Percentiles rank a stretch among this genome's conserved stretches.
These are phyloP conservation scores for Leucophenga maculata DNA, from an alignment of 2,888 invertebrate species.

Conservation along the genomic window DNA sequence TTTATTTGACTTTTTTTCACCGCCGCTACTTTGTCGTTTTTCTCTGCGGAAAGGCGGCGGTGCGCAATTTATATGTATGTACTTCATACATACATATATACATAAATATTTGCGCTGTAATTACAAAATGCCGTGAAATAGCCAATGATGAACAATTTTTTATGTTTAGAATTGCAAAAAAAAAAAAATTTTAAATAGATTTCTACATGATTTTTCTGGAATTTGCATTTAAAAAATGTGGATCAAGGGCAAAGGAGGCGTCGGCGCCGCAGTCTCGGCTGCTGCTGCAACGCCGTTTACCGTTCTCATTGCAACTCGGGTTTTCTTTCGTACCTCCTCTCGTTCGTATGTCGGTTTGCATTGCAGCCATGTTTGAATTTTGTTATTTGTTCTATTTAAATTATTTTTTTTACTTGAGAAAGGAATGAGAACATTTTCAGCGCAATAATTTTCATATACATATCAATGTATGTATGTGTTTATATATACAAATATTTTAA, in stretches of 20 bases:
- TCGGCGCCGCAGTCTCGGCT: slow-evolving; percentile 20
- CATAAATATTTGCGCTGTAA: background rate
- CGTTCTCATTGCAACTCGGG: slow-evolving; percentile 19
- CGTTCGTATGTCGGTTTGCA: slow-evolving; percentile 6
- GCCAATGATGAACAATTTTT: slow-evolving; percentile 23
- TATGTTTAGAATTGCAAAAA: slow-evolving; percentile 21
- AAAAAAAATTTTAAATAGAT: slow-evolving; percentile 32
- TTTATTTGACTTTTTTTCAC: slow-evolving; percentile 27
- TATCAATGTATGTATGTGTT: slow-evolving; percentile 25
- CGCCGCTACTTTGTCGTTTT: background rate
- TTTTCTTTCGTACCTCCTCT: background rate
- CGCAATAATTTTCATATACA: slow-evolving; percentile 25
- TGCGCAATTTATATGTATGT: background rate
- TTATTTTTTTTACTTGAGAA: background rate
- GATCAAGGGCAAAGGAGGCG: slow-evolving; percentile 56
- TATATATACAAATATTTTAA: slow-evolving; percentile 12
- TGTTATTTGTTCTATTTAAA: slow-evolving; percentile 30
- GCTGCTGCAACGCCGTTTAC: background rate
- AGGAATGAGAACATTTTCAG: slow-evolving; percentile 9
- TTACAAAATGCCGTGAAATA: slow-evolving; percentile 19
- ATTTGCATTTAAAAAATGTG: slow-evolving; percentile 32
- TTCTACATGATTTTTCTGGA: too few relatives aligned
- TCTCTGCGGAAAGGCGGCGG: background rate
- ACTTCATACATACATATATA: too few relatives aligned
- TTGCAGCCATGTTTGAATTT: slow-evolving; percentile 52